These are phyloP conservation scores for Montipora sp. DNA, from an alignment of 64 coral and sea anemone species.

Conservation along the genomic window DNA sequence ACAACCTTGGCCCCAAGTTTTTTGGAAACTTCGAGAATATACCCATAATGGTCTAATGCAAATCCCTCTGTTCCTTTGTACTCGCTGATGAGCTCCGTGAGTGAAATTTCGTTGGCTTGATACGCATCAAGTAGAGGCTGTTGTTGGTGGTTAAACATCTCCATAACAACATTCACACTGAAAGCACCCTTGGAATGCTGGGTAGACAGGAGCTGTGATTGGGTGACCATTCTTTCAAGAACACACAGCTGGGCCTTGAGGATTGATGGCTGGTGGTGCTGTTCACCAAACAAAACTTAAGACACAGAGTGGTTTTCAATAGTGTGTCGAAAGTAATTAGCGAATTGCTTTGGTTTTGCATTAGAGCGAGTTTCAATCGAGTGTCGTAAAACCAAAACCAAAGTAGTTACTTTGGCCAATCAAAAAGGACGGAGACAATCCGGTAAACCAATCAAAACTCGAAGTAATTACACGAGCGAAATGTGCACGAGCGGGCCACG, in stretches of 20 bases:
- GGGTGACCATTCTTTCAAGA: slow-evolving; percentile 80
- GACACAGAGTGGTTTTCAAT: neutral
- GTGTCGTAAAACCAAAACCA: too few species aligned
- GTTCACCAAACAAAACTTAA: slow-evolving; percentile 89
- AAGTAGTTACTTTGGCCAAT: too few species aligned
- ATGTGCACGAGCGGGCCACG: too few species aligned
- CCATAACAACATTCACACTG: slow-evolving; percentile 61
- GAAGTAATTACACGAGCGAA: too few species aligned
- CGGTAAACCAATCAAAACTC: too few species aligned
- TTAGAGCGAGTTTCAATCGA: too few species aligned
- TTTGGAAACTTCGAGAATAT: slow-evolving; percentile 72
- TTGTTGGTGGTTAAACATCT: slow-evolving; percentile 86
- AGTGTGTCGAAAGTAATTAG: too few species aligned
- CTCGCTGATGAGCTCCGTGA: slow-evolving; percentile 59
- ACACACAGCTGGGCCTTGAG: slow-evolving; percentile 86
- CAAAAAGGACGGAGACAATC: too few species aligned
- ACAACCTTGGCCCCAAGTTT: slow-evolving; percentile 67
- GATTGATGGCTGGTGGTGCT: slow-evolving; percentile 77
- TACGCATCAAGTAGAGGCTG: slow-evolving; percentile 80
- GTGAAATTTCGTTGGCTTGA: slow-evolving; percentile 69
- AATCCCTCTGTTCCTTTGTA: slow-evolving; percentile 85
- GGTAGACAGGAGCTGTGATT: slow-evolving; percentile 30
- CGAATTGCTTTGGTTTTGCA: too few species aligned
- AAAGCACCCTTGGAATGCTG: slow-evolving; percentile 1
- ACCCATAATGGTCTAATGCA: slow-evolving; percentile 63